Evolutionary conservation across 2,888 invertebrate genomes (phyloP).

Genomic region (Chaitophorus viminalis): DNA sequence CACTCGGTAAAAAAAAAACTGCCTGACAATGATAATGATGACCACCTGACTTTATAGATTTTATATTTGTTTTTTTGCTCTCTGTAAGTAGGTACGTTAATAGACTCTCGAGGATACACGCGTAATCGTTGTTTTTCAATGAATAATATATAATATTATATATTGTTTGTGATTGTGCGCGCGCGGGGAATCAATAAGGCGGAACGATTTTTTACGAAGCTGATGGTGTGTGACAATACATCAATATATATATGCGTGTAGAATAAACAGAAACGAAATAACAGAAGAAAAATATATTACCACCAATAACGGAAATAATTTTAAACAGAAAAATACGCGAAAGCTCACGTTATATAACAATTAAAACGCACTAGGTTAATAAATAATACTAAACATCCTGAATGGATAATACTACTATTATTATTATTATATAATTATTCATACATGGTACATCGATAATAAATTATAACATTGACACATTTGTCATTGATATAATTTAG

Average conservation of each 20-base stretch:
- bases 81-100: background rate
- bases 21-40: constrained; percentile 12
- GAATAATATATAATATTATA: background rate
- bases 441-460: background rate
- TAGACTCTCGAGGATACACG: background rate
- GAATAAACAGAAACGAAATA: background rate
- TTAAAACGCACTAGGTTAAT: background rate
- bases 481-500: background rate
- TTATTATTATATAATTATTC: background rate
- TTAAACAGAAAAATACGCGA: background rate
- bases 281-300: background rate
- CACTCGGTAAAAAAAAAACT: background rate
- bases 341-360: background rate
- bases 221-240: background rate
- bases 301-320: background rate
- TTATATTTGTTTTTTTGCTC: background rate
- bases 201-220: background rate
- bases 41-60: background rate
- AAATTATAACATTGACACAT: background rate
- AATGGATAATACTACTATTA: too few relatives aligned
- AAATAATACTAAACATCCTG: too few relatives aligned
- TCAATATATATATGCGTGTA: background rate
- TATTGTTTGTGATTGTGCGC: background rate
- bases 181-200: background rate
- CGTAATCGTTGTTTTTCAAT: background rate